These are phyloP conservation scores for Atrichornis clamosus DNA, from an alignment of 2,113 vertebrate genomes.

Conservation along the genomic window DNA sequence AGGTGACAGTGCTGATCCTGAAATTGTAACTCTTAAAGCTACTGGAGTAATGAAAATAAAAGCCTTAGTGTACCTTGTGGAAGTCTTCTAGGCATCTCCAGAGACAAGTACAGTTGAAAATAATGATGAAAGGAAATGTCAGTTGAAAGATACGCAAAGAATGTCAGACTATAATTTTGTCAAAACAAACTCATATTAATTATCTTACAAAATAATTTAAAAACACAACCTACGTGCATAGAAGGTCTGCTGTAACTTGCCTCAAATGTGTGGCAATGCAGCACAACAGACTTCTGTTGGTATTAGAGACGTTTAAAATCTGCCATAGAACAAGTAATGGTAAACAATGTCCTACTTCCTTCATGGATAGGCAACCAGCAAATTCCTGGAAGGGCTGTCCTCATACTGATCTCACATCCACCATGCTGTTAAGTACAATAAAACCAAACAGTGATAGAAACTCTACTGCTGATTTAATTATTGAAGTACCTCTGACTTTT, in stretches of 20 bases:
- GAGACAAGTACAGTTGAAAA: background rate
- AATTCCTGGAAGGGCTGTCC: background rate
- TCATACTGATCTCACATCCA: background rate
- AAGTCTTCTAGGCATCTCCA: background rate
- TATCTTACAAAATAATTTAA: background rate
- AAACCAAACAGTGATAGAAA: background rate
- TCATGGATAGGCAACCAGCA: background rate
- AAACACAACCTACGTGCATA: background rate
- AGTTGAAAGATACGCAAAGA: background rate
- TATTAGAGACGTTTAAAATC: background rate
- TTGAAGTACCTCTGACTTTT: background rate
- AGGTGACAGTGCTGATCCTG: background rate
- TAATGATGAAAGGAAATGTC: background rate
- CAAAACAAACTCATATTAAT: background rate
- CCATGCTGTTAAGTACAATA: background rate
- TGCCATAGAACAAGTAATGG: background rate
- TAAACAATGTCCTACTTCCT: background rate
- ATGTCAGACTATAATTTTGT: background rate
- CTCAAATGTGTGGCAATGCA: background rate
- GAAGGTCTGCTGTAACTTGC: background rate
- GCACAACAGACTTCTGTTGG: background rate
- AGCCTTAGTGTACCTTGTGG: too few species aligned
- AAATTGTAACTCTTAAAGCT: background rate
- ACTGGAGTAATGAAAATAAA: background rate
- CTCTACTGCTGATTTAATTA: background rate